Percentiles rank a stretch among this genome's conserved stretches.
Conservation (phyloP, 2,797 vertebrate species). For the Salarias fasciatus region DNA sequence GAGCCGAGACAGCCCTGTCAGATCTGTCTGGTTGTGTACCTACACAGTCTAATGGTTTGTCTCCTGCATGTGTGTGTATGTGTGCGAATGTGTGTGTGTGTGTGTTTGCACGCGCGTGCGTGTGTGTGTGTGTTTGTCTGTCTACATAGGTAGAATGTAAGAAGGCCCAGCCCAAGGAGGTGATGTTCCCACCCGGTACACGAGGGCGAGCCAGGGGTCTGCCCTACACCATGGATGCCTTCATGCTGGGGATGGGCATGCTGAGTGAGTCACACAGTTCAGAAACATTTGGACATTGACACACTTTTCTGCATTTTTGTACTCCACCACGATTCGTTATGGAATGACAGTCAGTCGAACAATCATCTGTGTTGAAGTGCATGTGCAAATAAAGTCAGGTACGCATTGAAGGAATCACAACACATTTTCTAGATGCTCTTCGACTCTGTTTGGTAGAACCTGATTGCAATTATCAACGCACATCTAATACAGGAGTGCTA, state of each 20-base stretch:
- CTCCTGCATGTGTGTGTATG: constrained; percentile 26
- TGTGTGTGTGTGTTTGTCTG: constrained; percentile 63
- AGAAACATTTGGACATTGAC: not conserved
- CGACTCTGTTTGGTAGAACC: no score
- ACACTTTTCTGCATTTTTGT: not conserved
- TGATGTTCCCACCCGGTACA: constrained; percentile 97
- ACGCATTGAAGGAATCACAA: no score
- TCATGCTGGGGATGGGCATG: constrained; percentile 98
- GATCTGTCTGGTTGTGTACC: constrained; percentile 70
- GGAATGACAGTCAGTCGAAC: no score
- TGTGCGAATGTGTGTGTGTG: constrained; percentile 36
- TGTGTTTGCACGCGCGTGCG: constrained; percentile 31
- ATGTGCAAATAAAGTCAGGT: no score
- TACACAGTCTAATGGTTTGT: constrained; percentile 73
- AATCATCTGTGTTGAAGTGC: no score
- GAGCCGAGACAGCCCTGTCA: constrained; percentile 75
- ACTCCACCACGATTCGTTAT: no score
- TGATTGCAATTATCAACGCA: no score
- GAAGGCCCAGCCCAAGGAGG: constrained; percentile 99
- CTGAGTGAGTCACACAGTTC: constrained; percentile 87
- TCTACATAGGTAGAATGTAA: constrained; percentile 97
- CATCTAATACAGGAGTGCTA: no score
- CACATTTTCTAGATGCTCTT: no score
- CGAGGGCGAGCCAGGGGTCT: constrained; percentile 93
- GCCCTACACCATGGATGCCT: constrained; percentile 97